Evolutionary conservation across 2,888 invertebrate genomes (phyloP).

Genomic region (Hylaea fasciaria): DNA sequence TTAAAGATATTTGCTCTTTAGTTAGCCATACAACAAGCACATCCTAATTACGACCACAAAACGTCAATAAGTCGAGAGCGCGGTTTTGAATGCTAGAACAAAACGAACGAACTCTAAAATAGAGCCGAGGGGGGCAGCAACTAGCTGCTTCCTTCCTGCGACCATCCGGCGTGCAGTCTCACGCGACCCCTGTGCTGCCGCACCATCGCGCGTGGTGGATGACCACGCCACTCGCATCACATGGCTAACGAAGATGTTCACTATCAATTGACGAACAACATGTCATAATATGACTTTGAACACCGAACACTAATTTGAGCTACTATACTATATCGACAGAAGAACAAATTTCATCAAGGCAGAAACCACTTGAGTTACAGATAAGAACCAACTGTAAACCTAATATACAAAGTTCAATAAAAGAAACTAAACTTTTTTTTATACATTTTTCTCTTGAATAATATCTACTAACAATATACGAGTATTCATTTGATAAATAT

Average conservation of each 20-base stretch:
- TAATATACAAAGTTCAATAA: no score
- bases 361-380: no score
- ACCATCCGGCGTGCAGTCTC: slow-evolving; percentile 80
- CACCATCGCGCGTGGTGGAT: slow-evolving; percentile 48
- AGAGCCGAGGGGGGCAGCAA: slow-evolving; percentile 81
- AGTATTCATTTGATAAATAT: not conserved
- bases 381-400: no score
- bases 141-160: slow-evolving; percentile 84
- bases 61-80: slow-evolving; percentile 51
- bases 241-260: not conserved
- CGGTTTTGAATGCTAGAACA: slow-evolving; percentile 67
- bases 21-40: slow-evolving; percentile 25
- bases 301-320: no score
- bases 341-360: no score
- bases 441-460: no score
- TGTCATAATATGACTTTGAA: no score
- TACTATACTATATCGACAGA: no score
- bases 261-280: not conserved
- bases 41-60: slow-evolving; percentile 34
- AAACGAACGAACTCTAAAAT: slow-evolving; percentile 80
- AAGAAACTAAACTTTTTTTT: no score
- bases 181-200: slow-evolving; percentile 66
- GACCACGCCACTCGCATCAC: slow-evolving; percentile 47
- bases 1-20: slow-evolving; percentile 22
- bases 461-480: no score